Conservation (phyloP, 2,797 vertebrate species). For the Brotula barbata region DNA sequence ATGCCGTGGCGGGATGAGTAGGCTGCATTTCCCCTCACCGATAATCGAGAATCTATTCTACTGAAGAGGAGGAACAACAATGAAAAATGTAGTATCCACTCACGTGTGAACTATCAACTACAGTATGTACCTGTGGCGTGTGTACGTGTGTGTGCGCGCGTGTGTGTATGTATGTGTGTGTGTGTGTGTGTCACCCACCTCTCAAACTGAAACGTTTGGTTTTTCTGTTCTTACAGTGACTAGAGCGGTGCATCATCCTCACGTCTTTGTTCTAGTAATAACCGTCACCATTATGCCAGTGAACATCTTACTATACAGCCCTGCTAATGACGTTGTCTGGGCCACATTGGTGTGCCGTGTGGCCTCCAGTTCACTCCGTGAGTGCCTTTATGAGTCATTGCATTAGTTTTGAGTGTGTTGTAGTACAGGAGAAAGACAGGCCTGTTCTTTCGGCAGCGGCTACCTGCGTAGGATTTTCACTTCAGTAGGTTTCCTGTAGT, state of each 20-base stretch:
- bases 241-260: slow-evolving; percentile 33
- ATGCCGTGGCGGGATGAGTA: slow-evolving; percentile 35
- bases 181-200: slow-evolving; percentile 38
- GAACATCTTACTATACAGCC: slow-evolving; percentile 25
- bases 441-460: slow-evolving; percentile 16
- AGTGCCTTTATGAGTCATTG: slow-evolving; percentile 62
- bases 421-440: slow-evolving; percentile 30
- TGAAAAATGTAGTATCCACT: slow-evolving; percentile 14
- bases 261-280: slow-evolving; percentile 56
- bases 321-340: slow-evolving; percentile 42
- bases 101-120: slow-evolving; percentile 41
- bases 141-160: not conserved
- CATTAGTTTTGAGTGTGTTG: slow-evolving; percentile 47
- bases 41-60: no score
- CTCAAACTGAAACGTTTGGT: slow-evolving; percentile 64
- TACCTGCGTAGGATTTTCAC: slow-evolving; percentile 26
- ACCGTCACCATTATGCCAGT: slow-evolving; percentile 31
- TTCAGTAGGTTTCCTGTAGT: not conserved
- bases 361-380: slow-evolving; percentile 49
- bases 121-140: slow-evolving; percentile 5
- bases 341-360: slow-evolving; percentile 41
- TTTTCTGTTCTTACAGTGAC: slow-evolving; percentile 63
- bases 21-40: slow-evolving; percentile 31
- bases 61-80: slow-evolving; percentile 3
- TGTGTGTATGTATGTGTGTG: slow-evolving; percentile 25